These are phyloP conservation scores for Neogobius melanostomus DNA, from an alignment of 2,113 vertebrate genomes.

Conservation along the genomic window DNA sequence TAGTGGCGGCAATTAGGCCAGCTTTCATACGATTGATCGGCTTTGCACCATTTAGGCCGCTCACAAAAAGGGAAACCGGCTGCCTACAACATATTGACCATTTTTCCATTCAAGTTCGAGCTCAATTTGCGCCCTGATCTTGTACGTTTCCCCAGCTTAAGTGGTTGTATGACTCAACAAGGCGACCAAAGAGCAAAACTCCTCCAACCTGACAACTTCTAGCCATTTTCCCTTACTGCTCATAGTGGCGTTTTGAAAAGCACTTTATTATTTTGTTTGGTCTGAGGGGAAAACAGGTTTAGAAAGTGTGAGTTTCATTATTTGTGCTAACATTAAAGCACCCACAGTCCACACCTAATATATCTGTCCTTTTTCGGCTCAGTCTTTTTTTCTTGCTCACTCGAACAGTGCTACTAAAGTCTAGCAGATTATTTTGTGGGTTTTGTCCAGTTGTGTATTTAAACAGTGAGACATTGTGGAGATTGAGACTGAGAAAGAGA, in stretches of 20 bases:
- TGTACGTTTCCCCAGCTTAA: not conserved
- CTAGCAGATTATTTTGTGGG: not conserved
- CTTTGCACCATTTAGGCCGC: not conserved
- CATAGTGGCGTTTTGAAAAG: not conserved
- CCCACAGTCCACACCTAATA: too few relatives aligned
- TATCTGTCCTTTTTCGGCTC: too few relatives aligned
- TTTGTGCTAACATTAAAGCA: not conserved
- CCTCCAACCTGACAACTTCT: not conserved
- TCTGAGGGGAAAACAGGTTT: not conserved
- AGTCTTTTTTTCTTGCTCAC: not conserved
- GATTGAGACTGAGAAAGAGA: too few relatives aligned
- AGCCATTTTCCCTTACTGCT: too few relatives aligned
- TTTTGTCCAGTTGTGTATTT: not conserved
- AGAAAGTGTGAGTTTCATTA: not conserved
- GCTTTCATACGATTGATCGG: not conserved
- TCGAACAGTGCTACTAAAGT: not conserved
- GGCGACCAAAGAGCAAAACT: not conserved
- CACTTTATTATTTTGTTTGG: not conserved
- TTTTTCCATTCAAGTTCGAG: not conserved
- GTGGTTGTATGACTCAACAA: not conserved
- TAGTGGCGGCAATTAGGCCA: not conserved
- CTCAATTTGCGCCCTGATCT: not conserved
- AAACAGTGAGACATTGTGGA: too few relatives aligned
- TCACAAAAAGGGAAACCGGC: not conserved
- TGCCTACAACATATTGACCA: not conserved